Percentiles rank a stretch among this genome's conserved stretches.
phyloP scores from a whole-genome alignment of 2,113 vertebrate genomes.

The Lepus timidus region DNA sequence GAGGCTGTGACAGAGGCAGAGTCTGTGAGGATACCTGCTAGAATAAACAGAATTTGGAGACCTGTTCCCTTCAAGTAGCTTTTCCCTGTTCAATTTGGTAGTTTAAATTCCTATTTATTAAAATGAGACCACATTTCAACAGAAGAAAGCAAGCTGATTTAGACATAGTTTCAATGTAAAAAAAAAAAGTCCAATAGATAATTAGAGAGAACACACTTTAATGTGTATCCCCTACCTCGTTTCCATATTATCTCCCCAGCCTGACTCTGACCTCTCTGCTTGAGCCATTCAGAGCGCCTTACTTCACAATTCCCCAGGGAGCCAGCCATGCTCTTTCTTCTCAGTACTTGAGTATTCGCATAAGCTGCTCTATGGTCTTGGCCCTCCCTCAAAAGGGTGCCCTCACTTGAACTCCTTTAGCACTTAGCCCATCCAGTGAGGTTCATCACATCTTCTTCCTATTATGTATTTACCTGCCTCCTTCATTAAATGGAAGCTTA shows the following conservation, averaged over 20 bases:
- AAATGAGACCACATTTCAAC: not conserved
- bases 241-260: not conserved
- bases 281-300: not conserved
- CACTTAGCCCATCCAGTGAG: not conserved
- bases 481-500: not conserved
- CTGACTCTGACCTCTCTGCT: not conserved
- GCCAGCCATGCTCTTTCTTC: not conserved
- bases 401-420: not conserved
- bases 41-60: not conserved
- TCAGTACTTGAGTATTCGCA: not conserved
- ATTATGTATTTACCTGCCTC: not conserved
- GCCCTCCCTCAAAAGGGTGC: not conserved
- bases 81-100: not conserved
- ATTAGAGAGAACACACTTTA: not conserved
- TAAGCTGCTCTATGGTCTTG: not conserved
- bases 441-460: not conserved
- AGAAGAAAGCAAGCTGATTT: not conserved
- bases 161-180: not conserved
- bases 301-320: not conserved
- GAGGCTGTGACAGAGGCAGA: not conserved
- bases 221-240: not conserved
- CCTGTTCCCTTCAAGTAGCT: not conserved
- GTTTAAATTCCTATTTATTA: not conserved
- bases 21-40: no score
- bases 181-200: not conserved